phyloP scores from a whole-genome alignment of 2,113 vertebrate species.

The Apus apus region DNA sequence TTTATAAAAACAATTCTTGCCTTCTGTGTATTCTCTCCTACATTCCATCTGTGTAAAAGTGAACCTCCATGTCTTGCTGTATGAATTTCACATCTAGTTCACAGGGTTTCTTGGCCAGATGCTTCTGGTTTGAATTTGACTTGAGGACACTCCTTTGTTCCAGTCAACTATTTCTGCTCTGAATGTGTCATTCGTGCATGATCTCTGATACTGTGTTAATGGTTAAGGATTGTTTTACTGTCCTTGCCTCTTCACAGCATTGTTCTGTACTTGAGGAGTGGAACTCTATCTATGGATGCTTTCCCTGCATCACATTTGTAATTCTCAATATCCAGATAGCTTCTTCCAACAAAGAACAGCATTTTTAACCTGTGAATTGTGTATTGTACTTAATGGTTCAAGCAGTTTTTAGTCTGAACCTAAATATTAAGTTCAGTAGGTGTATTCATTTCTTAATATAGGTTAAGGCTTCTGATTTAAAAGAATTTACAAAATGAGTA shows the following conservation, averaged over 20 bases:
- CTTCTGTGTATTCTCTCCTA: not conserved
- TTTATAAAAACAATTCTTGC: too few species aligned
- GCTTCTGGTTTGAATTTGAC: not conserved
- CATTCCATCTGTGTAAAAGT: not conserved
- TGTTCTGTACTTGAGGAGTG: not conserved
- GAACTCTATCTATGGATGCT: not conserved
- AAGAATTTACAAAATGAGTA: not conserved
- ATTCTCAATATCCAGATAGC: not conserved
- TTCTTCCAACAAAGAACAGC: not conserved
- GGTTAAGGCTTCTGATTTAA: not conserved
- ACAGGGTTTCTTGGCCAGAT: not conserved
- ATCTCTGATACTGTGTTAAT: not conserved
- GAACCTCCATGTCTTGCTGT: not conserved
- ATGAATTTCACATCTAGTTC: not conserved
- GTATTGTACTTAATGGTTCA: not conserved
- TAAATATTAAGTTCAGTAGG: not conserved
- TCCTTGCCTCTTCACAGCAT: not conserved
- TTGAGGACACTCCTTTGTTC: not conserved
- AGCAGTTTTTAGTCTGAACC: not conserved
- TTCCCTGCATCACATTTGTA: not conserved
- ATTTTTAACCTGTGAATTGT: not conserved
- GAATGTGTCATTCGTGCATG: not conserved
- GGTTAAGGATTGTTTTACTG: not conserved
- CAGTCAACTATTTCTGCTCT: not conserved
- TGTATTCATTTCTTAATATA: not conserved